Evolutionary conservation across 2,888 invertebrate species (phyloP), one percentile per base, ranked within the genome.

Genomic region (Tachina fera): DNA sequence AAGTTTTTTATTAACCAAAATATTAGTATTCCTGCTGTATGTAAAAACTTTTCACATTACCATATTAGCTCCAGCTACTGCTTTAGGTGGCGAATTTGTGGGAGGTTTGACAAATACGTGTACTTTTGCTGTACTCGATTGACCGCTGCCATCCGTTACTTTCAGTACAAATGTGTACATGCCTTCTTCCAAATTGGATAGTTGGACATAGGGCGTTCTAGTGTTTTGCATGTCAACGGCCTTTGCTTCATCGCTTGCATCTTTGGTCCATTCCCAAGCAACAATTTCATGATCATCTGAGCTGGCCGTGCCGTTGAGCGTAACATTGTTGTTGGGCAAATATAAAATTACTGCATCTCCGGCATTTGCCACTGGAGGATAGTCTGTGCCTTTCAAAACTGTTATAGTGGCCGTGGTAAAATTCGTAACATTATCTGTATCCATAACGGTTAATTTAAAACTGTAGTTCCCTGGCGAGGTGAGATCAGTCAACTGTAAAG

Each of bases 171-270:
- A 98, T 0, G 97, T 97, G 92, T 98, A 99, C 93, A 98, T 96
- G 61, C 98, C 98, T 90, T 97, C 97, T 90, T 98, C 97, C 65
- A 98, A 94, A 92, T 98, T 97, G 0, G 97, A 97, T 13, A 98
- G 93, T 93, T 95, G 96, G 56, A 98, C 94, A 90, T 96, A 97
- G 0, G 98, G 97, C 0, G 97, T 98, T 89, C 97, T 95, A 0
- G 98, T 98, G 88, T 98, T 97, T 94, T 98, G 97, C 97, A 98
- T 98, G 91, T 98, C 98, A 11, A 97, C 98, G 1, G 98, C 97
- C 91, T 97, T 97, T 88, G 97, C 96, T 87, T 97, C 96, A 90
- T 97, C 97, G 67, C 96, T 96, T 0, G 96, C 95, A 70, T 97
- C 96, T 91, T 98, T 98, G 0, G 97, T 98, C 98, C 98, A 98